These are phyloP conservation scores for Rhingia rostrata DNA, from an alignment of 2,888 invertebrate genomes.

Conservation along the genomic window DNA sequence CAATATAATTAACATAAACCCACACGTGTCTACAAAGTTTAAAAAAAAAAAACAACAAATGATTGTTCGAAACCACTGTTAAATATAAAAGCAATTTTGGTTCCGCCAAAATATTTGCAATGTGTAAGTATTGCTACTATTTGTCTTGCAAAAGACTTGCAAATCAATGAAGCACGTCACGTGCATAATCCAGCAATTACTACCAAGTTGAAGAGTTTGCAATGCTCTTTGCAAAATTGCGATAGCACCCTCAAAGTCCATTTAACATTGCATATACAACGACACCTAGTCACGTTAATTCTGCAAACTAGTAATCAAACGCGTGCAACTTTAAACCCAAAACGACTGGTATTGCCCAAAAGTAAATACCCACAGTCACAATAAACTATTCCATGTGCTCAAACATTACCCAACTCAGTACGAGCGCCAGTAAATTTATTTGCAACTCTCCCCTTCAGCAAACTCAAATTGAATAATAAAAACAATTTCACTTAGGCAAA, in stretches of 20 bases:
- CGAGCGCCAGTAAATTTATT: slow-evolving; percentile 21
- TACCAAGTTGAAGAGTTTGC: too few relatives aligned
- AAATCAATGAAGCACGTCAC: not conserved
- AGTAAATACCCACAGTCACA: not conserved
- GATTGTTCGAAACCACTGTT: too few relatives aligned
- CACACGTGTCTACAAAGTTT: too few relatives aligned
- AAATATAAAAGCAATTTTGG: too few relatives aligned
- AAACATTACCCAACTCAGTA: slow-evolving; percentile 35
- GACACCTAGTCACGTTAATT: not conserved
- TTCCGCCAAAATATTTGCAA: too few relatives aligned
- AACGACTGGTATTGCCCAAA: not conserved
- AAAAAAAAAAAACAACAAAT: too few relatives aligned
- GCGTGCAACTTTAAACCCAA: not conserved
- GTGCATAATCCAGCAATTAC: not conserved
- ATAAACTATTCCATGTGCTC: not conserved
- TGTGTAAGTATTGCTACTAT: too few relatives aligned
- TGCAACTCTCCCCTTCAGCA: slow-evolving; percentile 62
- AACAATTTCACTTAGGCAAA: slow-evolving; percentile 67
- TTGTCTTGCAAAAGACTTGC: not conserved
- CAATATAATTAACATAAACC: too few relatives aligned
- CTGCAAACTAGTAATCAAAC: not conserved
- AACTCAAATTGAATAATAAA: slow-evolving; percentile 65
- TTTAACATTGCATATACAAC: not conserved
- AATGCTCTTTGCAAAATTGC: too few relatives aligned
- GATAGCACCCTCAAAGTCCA: not conserved